phyloP scores from a whole-genome alignment of 2,888 invertebrate species.

The Pimpla rufipes region DNA sequence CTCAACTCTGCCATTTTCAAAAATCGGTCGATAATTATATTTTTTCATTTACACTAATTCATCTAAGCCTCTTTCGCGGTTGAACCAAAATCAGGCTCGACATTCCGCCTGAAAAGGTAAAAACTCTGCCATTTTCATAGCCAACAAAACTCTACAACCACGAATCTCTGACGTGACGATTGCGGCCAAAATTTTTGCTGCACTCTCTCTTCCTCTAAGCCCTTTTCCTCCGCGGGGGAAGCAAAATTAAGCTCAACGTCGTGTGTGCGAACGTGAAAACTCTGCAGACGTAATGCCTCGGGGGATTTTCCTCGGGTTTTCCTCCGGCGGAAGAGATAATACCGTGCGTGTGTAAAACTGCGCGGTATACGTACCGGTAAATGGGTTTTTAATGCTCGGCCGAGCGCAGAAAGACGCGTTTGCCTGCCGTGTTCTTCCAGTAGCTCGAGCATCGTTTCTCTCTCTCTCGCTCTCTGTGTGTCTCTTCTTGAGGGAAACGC shows the following conservation, averaged over 20 bases:
- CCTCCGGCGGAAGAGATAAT: neutral
- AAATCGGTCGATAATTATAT: too few relatives aligned
- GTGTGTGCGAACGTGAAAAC: neutral
- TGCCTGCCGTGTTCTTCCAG: slow-evolving; percentile 14
- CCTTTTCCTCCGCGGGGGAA: neutral
- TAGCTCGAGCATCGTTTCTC: slow-evolving; percentile 16
- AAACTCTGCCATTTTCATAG: too few relatives aligned
- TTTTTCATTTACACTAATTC: too few relatives aligned
- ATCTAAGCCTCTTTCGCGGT: neutral
- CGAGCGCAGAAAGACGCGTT: slow-evolving; percentile 37
- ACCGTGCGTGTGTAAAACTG: slow-evolving; percentile 1
- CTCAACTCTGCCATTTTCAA: too few relatives aligned
- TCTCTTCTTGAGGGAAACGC: slow-evolving; percentile 42
- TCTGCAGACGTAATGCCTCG: neutral
- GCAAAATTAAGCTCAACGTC: neutral
- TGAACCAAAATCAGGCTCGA: neutral
- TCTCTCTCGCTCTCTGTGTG: slow-evolving; percentile 20
- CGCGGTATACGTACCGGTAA: slow-evolving; percentile 34
- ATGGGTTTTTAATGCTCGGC: slow-evolving; percentile 67
- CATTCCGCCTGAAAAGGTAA: too few relatives aligned
- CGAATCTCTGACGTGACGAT: neutral
- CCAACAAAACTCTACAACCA: neutral
- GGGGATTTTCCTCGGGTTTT: neutral
- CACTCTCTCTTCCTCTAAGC: neutral
- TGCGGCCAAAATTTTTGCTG: neutral